Evolutionary conservation across 2,797 vertebrate genomes (phyloP).

Genomic region (Pygocentrus nattereri): DNA sequence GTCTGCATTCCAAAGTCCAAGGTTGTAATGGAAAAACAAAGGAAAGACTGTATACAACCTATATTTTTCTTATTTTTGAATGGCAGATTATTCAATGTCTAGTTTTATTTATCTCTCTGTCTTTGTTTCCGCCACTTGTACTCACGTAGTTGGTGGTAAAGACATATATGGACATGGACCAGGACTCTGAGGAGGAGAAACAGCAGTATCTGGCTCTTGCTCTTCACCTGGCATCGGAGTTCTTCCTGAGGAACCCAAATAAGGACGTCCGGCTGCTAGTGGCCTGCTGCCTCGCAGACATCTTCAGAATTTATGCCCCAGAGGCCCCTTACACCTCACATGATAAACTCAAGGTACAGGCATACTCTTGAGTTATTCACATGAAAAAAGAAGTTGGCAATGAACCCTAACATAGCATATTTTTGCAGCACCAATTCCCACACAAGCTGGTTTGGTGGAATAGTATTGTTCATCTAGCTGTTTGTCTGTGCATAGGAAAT

Average conservation of each 20-base stretch:
- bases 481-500: constrained; percentile 86
- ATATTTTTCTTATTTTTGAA: neutral
- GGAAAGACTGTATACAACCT: neutral
- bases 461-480: neutral
- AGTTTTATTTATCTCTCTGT: neutral
- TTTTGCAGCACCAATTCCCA: neutral
- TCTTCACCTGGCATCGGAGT: constrained; percentile 97
- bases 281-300: constrained; percentile 98
- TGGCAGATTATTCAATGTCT: neutral
- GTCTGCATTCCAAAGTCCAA: neutral
- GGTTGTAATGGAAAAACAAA: too few species aligned
- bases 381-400: neutral
- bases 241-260: constrained; percentile 99
- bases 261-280: constrained; percentile 98
- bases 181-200: constrained; percentile 99
- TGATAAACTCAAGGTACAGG: constrained; percentile 96
- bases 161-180: constrained; percentile 99
- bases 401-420: neutral
- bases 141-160: constrained; percentile 94
- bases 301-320: constrained; percentile 98
- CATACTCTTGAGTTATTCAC: too few species aligned
- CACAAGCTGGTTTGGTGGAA: neutral
- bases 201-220: constrained; percentile 97
- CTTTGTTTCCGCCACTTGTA: neutral
- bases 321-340: constrained; percentile 99